Base-by-base conservation (phyloP, 2,888 invertebrate genomes). In the Eupeodes luniger region DNA sequence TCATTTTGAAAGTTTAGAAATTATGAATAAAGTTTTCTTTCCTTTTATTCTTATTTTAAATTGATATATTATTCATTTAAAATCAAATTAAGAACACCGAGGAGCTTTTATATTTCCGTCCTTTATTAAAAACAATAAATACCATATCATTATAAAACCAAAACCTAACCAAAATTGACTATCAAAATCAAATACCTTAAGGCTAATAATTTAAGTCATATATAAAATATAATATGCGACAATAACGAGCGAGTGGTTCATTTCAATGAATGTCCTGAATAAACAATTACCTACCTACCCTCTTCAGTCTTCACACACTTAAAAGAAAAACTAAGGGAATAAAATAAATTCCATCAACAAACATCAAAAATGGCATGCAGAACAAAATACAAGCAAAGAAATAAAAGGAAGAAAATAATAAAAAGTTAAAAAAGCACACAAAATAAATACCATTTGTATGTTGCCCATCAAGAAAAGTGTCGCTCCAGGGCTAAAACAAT, bases 231-330 rank as follows among this genome's bases (percentile, higher is more conserved):
- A 7, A 12, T 40, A 36, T 16, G 44, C 51, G 10, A 27, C 49
- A 27, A 1, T 36, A 51, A 51, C 51, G 51, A 34, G 7, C 19
- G 14, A 49, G 47, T 34, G 34, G 16, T 36, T 67, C 51, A 67
- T 66, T 66, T 66, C 55, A 70, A 70, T 70, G 55, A 55, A 19
- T 70, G 40, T 55, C 51, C 55, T 70, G 70, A 70, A 70, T 70
- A 70, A 70, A 70, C 55, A 70, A 67, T 67, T 53, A 49, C 27
- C 47, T 57, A 57, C 12, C 7, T 11, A 55, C 10, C 5, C 11
- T 27, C 27, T 27, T 3, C 27, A 27, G 3, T 27, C 27, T 27
- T 19, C 2, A 55, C 40, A 40, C 0, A 49, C 47, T 27, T 47
- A 55, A 55, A 16, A 55, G 5, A 10, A 55, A 40, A 55, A 12